These are phyloP conservation scores for Alectura lathami DNA, from an alignment of 2,113 vertebrate genomes.

Conservation along the genomic window DNA sequence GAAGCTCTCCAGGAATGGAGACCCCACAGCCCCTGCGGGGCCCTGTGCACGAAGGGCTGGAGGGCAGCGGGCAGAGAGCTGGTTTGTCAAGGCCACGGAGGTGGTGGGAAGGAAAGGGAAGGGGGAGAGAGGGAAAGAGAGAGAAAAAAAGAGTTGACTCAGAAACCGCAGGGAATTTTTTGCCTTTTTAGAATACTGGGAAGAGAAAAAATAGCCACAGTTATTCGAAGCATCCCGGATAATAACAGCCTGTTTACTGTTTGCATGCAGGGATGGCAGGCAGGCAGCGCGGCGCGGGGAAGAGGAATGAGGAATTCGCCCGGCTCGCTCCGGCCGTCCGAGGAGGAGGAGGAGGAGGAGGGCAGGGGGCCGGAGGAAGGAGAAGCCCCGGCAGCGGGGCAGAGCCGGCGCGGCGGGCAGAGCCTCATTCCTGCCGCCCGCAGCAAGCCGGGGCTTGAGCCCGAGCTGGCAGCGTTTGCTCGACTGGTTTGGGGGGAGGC, in stretches of 20 bases:
- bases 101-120: conserved; percentile 66
- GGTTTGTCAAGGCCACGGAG: conserved; percentile 60
- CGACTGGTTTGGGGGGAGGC: conserved; percentile 35
- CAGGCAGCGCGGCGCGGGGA: conserved; percentile 56
- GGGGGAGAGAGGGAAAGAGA: neutral
- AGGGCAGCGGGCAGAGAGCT: neutral
- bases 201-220: conserved; percentile 74
- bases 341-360: neutral
- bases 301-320: conserved; percentile 49
- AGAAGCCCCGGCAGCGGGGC: neutral
- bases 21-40: neutral
- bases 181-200: conserved; percentile 78
- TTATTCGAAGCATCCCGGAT: conserved; percentile 77
- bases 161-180: conserved; percentile 75
- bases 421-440: conserved; percentile 19
- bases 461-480: neutral
- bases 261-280: conserved; percentile 69
- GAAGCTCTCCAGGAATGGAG: neutral
- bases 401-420: neutral
- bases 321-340: neutral
- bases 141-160: conserved; percentile 52
- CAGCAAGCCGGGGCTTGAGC: conserved; percentile 37
- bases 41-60: too few species aligned
- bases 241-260: conserved; percentile 75
- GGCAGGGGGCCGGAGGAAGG: neutral